phyloP scores from a whole-genome alignment of 2,797 vertebrate species.

The Myotis pilosus region DNA sequence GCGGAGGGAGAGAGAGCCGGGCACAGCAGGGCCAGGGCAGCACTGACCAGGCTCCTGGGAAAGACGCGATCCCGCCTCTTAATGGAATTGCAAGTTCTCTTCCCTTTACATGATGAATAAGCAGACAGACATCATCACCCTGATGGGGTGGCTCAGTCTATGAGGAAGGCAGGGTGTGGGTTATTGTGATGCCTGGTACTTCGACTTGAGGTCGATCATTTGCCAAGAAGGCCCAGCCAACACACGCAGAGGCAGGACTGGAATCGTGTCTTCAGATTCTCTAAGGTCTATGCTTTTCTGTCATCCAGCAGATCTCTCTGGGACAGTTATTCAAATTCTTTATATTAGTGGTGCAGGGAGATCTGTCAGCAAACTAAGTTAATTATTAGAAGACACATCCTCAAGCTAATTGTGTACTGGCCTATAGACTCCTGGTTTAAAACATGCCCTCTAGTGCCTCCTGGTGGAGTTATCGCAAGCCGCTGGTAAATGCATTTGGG shows the following conservation, averaged over 20 bases:
- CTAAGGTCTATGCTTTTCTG: neutral
- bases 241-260: neutral
- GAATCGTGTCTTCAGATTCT: neutral
- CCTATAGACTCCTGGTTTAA: neutral
- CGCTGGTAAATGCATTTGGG: neutral
- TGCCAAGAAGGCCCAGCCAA: neutral
- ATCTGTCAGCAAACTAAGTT: neutral
- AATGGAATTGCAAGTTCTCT: neutral
- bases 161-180: neutral
- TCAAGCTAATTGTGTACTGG: accelerated
- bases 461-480: conserved; percentile 45
- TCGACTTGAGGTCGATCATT: neutral
- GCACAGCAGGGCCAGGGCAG: accelerated
- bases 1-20: accelerated
- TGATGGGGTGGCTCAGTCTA: too few relatives aligned
- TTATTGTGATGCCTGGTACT: neutral
- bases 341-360: neutral
- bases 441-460: neutral
- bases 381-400: neutral
- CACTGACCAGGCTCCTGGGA: neutral
- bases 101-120: neutral
- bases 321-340: neutral
- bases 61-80: accelerated
- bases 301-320: neutral
- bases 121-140: neutral